phyloP scores from a whole-genome alignment of 2,113 vertebrate species.

The Drymodes brunneopygia region DNA sequence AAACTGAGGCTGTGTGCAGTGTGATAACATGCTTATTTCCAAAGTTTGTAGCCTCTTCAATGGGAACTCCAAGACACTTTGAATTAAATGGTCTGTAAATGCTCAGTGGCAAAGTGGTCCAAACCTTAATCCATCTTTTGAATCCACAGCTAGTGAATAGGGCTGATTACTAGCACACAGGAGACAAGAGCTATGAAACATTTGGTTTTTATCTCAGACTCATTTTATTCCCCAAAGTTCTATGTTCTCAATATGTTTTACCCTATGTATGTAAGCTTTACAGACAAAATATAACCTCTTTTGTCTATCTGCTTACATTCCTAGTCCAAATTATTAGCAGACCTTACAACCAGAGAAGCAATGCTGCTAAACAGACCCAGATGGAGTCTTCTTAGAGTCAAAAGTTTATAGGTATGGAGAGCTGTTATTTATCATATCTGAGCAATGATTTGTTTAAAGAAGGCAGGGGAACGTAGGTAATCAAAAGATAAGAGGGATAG shows the following conservation, averaged over 20 bases:
- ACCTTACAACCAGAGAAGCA: conserved; percentile 31
- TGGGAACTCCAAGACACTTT: neutral
- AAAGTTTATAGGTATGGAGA: conserved; percentile 18
- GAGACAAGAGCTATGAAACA: neutral
- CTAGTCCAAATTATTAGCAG: conserved; percentile 42
- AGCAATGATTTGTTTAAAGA: neutral
- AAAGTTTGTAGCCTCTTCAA: neutral
- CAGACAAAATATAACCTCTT: conserved; percentile 32
- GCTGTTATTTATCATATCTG: conserved; percentile 20
- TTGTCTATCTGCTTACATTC: conserved; percentile 34
- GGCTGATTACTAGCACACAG: neutral
- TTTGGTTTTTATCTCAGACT: neutral
- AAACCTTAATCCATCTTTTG: neutral
- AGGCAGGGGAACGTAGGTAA: neutral
- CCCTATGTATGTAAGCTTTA: neutral
- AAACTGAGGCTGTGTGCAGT: neutral
- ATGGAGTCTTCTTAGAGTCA: conserved; percentile 5
- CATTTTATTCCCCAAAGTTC: conserved; percentile 9
- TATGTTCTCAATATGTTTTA: conserved; percentile 34
- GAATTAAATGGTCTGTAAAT: neutral
- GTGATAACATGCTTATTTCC: neutral
- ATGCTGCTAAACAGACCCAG: conserved; percentile 28
- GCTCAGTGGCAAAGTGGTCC: neutral
- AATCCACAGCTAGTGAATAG: neutral
- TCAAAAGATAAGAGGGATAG: conserved; percentile 19